Percentiles rank a stretch among this genome's conserved stretches.
Conservation (phyloP, 92 coral and sea anemone species). For the Palythoa caribaeorum region DNA sequence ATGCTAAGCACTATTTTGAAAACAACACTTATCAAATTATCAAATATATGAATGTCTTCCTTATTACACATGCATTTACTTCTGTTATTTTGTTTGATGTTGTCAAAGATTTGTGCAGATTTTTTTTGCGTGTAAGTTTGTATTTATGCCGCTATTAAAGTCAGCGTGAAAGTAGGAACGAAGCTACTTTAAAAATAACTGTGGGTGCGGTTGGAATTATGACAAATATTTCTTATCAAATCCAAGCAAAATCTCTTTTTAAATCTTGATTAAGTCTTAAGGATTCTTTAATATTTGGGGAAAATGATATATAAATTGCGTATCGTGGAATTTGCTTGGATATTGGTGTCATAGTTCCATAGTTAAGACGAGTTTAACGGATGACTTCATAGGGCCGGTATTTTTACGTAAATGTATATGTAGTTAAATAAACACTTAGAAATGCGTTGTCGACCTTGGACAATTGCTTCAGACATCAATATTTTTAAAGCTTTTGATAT, state of each 20-base stretch:
- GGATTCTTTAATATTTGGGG: not conserved
- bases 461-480: not conserved
- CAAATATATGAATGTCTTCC: not conserved
- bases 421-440: not conserved
- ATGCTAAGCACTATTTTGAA: not conserved
- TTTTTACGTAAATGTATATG: not conserved
- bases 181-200: not conserved
- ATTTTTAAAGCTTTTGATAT: not conserved
- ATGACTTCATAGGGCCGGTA: not conserved
- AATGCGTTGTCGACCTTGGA: no score
- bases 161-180: not conserved
- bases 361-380: not conserved
- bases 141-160: constrained; percentile 15
- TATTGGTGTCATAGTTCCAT: not conserved
- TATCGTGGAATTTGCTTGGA: not conserved
- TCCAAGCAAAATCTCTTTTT: not conserved
- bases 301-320: not conserved
- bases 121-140: not conserved
- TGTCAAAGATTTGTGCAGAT: not conserved
- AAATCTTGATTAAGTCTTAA: not conserved
- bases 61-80: not conserved
- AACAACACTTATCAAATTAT: not conserved
- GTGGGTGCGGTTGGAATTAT: constrained; percentile 46
- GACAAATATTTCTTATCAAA: not conserved
- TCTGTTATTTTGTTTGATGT: not conserved